Percentiles rank a stretch among this genome's conserved stretches.
Evolutionary conservation across 2,113 vertebrate genomes (phyloP).

Genomic region (Physeter macrocephalus): DNA sequence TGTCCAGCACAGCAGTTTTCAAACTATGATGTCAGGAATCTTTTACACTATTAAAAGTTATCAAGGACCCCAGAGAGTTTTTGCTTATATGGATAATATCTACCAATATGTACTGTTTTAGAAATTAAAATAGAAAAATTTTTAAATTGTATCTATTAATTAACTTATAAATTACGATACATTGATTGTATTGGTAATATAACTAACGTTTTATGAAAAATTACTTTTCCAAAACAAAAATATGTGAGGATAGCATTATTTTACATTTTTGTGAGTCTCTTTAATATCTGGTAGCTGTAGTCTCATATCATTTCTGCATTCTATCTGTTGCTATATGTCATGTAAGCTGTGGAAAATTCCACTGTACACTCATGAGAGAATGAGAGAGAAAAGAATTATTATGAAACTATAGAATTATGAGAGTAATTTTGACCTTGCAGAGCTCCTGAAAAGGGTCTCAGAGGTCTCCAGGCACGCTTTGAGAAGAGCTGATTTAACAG

Average conservation of each 20-base stretch:
- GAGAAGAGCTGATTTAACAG: neutral
- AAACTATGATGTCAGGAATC: neutral
- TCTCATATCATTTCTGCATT: neutral
- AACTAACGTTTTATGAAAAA: neutral
- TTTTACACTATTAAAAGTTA: neutral
- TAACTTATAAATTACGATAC: neutral
- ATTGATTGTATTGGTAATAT: neutral
- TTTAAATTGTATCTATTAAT: neutral
- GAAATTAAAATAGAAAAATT: neutral
- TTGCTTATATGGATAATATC: neutral
- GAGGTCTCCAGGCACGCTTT: neutral
- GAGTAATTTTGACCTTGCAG: conserved; percentile 1
- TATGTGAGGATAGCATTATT: neutral
- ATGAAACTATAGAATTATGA: neutral
- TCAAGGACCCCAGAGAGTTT: neutral
- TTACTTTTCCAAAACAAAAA: neutral
- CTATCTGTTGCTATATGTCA: neutral
- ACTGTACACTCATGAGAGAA: neutral
- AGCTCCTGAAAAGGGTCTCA: neutral
- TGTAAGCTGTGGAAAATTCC: neutral
- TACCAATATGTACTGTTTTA: neutral
- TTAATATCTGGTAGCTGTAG: neutral
- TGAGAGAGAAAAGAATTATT: neutral
- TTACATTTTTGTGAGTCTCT: neutral
- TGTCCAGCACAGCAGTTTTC: neutral